These are phyloP conservation scores for Sinodicranocentrus sp. DNA, from an alignment of 2,888 invertebrate genomes.

Conservation along the genomic window DNA sequence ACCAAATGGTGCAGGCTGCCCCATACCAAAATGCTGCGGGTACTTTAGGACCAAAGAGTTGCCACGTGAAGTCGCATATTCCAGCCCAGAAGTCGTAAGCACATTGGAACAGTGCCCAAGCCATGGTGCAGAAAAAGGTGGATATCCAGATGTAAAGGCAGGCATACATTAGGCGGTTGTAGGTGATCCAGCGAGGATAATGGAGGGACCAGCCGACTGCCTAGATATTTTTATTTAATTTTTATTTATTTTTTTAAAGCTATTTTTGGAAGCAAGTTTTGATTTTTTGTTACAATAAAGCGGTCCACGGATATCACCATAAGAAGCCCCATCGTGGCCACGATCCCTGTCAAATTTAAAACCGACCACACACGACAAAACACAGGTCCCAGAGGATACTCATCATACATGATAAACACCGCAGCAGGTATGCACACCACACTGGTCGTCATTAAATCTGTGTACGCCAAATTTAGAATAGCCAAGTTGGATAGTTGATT, in stretches of 20 bases:
- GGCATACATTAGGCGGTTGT: conserved; percentile 16
- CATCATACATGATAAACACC: conserved; percentile 23
- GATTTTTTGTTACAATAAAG: conserved; percentile 40
- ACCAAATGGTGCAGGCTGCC: conserved; percentile 26
- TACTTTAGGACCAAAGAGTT: conserved; percentile 14
- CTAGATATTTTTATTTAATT: conserved; percentile 9
- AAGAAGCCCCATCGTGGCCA: conserved; percentile 30
- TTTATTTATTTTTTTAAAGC: neutral
- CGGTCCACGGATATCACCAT: conserved; percentile 44
- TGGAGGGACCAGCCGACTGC: conserved; percentile 63
- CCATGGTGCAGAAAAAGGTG: neutral
- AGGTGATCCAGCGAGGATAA: conserved; percentile 52
- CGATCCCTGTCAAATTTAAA: conserved; percentile 34
- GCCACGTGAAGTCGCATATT: conserved; percentile 60
- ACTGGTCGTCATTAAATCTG: conserved; percentile 46
- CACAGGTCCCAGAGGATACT: conserved; percentile 31
- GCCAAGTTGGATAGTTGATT: conserved; percentile 52
- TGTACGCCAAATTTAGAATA: conserved; percentile 47
- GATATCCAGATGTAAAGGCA: conserved; percentile 37
- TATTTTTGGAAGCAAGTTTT: no score
- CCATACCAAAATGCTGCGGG: conserved; percentile 48
- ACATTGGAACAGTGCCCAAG: conserved; percentile 31
- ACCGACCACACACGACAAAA: conserved; percentile 46
- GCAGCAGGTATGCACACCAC: conserved; percentile 51
- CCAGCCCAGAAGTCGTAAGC: conserved; percentile 60